phyloP scores from a whole-genome alignment of 2,888 invertebrate genomes.

The Pocota personata region DNA sequence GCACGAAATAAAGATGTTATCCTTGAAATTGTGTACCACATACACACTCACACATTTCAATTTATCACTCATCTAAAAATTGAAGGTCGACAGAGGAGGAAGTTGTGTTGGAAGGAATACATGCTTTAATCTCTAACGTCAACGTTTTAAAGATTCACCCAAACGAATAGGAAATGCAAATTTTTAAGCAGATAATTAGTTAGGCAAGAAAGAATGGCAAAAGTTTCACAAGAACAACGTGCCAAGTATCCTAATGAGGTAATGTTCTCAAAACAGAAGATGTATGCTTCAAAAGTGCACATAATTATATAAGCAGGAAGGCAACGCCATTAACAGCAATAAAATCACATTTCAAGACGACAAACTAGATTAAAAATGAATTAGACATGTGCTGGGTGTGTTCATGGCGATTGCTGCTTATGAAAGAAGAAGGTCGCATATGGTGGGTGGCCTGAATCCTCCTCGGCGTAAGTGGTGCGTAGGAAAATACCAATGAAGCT shows the following conservation, averaged over 20 bases:
- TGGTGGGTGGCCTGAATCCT: background rate
- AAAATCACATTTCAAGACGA: constrained; percentile 61
- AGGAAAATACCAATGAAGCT: constrained; percentile 8
- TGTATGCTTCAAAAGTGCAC: constrained; percentile 51
- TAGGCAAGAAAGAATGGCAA: constrained; percentile 49
- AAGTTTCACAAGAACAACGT: constrained; percentile 54
- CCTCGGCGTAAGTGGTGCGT: constrained; percentile 14
- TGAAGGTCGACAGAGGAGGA: constrained; percentile 7
- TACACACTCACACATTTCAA: background rate
- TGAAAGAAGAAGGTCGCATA: constrained; percentile 27
- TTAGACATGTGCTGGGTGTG: constrained; percentile 47
- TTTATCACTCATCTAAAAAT: background rate
- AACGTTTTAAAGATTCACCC: constrained; percentile 32
- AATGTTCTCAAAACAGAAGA: constrained; percentile 41
- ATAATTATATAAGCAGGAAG: constrained; percentile 57
- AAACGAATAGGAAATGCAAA: constrained; percentile 23
- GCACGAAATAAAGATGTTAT: constrained; percentile 1
- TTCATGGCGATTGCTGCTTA: constrained; percentile 38
- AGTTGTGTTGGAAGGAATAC: constrained; percentile 10
- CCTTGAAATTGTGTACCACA: background rate
- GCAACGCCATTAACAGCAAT: constrained; percentile 51
- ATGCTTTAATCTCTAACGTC: constrained; percentile 37
- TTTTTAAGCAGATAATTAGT: constrained; percentile 63
- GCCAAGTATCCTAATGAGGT: constrained; percentile 67
- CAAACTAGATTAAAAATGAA: constrained; percentile 68